phyloP scores from a whole-genome alignment of 1,140 invertebrate species.

The Sweltsa coloradensis region DNA sequence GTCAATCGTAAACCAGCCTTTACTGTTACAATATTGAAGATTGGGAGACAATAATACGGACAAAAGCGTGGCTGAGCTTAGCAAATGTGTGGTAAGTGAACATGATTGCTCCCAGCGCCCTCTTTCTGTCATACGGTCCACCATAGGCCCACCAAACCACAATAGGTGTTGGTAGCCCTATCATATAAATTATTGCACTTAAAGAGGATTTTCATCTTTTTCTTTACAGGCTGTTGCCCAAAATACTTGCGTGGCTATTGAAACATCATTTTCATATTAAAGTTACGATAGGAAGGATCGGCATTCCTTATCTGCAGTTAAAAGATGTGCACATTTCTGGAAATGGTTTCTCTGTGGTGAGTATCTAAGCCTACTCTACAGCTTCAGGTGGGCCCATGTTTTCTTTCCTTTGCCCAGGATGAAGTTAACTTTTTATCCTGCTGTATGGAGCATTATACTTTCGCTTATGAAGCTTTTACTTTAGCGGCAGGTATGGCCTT shows the following conservation, averaged over 20 bases:
- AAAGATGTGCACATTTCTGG: slow-evolving; percentile 51
- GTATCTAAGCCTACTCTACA: slow-evolving; percentile 21
- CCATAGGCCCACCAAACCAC: too few species aligned
- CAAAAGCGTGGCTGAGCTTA: neutral
- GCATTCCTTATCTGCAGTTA: slow-evolving; percentile 50
- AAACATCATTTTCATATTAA: slow-evolving; percentile 51
- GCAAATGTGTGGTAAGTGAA: neutral
- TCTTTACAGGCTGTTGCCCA: slow-evolving; percentile 45
- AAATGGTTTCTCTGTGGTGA: slow-evolving; percentile 54
- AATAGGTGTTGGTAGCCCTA: neutral
- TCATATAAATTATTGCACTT: neutral
- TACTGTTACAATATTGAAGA: neutral
- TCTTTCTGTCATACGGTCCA: neutral
- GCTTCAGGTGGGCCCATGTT: neutral
- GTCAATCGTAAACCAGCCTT: too few species aligned
- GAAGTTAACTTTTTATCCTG: too few species aligned
- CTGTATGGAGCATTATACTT: neutral
- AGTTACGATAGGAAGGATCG: slow-evolving; percentile 50
- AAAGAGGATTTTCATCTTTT: slow-evolving; percentile 9
- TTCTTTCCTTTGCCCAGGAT: too few species aligned
- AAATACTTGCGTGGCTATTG: slow-evolving; percentile 50
- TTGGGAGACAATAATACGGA: neutral
- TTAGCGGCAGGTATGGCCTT: neutral
- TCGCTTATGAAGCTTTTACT: neutral
- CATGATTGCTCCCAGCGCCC: neutral